A percentile compares a stretch with the other conserved stretches of the same genome.
Evolutionary conservation across 2,113 vertebrate genomes (phyloP).

Genomic region (Excalfactoria chinensis): DNA sequence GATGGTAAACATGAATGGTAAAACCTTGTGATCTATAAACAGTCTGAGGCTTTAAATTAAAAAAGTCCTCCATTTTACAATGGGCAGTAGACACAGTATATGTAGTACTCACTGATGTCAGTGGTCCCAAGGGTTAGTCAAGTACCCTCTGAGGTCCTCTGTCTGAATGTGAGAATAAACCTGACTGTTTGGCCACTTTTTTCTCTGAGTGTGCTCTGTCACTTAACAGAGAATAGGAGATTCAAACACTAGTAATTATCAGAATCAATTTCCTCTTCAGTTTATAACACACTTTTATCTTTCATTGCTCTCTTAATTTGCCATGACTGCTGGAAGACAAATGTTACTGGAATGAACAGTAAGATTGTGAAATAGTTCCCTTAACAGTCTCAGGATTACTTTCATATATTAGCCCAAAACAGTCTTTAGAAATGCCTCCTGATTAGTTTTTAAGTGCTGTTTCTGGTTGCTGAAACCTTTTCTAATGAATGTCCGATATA

Average conservation of each 20-base stretch:
- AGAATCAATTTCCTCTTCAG: not conserved
- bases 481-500: not conserved
- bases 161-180: not conserved
- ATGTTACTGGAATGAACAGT: not conserved
- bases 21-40: not conserved
- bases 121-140: accelerated
- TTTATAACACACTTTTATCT: not conserved
- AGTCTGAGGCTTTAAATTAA: not conserved
- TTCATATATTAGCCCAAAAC: not conserved
- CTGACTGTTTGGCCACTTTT: not conserved
- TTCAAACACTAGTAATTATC: not conserved
- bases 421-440: not conserved
- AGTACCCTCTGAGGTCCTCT: not conserved
- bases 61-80: not conserved
- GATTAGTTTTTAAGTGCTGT: not conserved
- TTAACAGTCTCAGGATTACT: not conserved
- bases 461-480: not conserved
- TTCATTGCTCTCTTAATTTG: not conserved
- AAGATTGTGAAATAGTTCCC: not conserved
- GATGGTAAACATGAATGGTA: not conserved
- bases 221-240: not conserved
- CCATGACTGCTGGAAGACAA: not conserved
- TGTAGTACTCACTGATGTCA: accelerated
- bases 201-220: not conserved
- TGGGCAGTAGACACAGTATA: not conserved